Base-by-base conservation (phyloP, 2,888 invertebrate species). In the Catocala sponsa region DNA sequence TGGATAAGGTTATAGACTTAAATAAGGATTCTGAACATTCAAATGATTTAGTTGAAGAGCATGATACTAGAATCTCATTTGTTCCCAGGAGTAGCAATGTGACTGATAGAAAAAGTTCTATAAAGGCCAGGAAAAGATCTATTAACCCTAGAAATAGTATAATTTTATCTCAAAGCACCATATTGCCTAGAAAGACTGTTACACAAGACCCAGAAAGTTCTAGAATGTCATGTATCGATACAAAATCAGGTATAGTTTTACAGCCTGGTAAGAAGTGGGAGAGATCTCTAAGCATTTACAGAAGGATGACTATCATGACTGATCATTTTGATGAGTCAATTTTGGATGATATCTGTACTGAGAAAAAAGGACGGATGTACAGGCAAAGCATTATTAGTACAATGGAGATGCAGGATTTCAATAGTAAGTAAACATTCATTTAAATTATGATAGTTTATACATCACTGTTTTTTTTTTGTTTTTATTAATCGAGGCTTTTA, bases 201-300 rank as follows among this genome's bases (percentile, higher is more conserved):
- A 54, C 10, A n/a, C 49, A 58, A 6, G 62, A 63, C 44, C 62
- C 63, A 32, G 72, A 68, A 15, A 62, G 44, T 59, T 72, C 61
- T 52, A 70, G 65, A 58, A 70, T 68, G 42, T 66, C 61, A 38
- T 70, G 62, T 42, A 0, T 42, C 11, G 85, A 86, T 33, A n/a
- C 63, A 25, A 90, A 87, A 74, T 84, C 83, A 52, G 79, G 73
- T 2, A 89, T 96, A 70, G 87, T 94, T 10, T 83, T 97, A 2
- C 95, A 95, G 72, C 95, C 96, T 10, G 97, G 97, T 0, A 97
- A 96, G 81, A 94, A 95, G 80, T 97, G 96, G 96, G 95, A 96
- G 53, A 95, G 96, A 78, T 96, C 96, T 0, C 80, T 97, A 5
- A 95, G 95, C 65, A 95, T 95, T 65, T 95, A 95, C 77, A 95